phyloP scores from a whole-genome alignment of 2,113 vertebrate genomes.

The Erythrolamprus reginae region DNA sequence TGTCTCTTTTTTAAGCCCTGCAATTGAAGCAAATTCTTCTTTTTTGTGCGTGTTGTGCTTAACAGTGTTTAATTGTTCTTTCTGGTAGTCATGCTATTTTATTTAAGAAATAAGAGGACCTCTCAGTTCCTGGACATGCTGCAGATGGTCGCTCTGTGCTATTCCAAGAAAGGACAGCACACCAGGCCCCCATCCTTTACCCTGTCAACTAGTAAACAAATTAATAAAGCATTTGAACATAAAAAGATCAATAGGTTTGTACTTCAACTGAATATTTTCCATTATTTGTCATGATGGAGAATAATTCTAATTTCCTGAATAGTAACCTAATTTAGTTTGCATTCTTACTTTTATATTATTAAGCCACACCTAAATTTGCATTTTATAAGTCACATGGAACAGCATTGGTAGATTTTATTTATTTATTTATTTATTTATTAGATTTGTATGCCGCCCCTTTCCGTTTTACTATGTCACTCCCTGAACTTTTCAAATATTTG shows the following conservation, averaged over 20 bases:
- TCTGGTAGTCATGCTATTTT: neutral
- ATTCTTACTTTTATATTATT: neutral
- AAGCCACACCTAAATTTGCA: neutral
- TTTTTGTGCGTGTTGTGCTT: neutral
- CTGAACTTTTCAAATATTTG: neutral
- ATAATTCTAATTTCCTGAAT: neutral
- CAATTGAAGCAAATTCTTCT: neutral
- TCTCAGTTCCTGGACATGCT: neutral
- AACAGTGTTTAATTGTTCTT: neutral
- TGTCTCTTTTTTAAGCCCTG: neutral
- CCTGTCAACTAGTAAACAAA: neutral
- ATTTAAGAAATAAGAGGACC: neutral
- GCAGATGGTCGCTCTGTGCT: accelerated
- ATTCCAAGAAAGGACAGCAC: neutral
- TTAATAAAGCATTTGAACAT: neutral
- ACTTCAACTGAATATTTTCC: accelerated
- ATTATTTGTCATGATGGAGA: neutral
- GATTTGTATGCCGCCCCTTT: too few relatives aligned
- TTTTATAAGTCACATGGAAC: accelerated
- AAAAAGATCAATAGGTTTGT: accelerated
- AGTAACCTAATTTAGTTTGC: accelerated
- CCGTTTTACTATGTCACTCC: accelerated
- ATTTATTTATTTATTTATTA: too few relatives aligned
- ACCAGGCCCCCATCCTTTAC: neutral
- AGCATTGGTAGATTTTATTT: neutral